These are phyloP conservation scores for Corythornis leucogaster DNA, from an alignment of 2,797 vertebrate species.

Conservation along the genomic window DNA sequence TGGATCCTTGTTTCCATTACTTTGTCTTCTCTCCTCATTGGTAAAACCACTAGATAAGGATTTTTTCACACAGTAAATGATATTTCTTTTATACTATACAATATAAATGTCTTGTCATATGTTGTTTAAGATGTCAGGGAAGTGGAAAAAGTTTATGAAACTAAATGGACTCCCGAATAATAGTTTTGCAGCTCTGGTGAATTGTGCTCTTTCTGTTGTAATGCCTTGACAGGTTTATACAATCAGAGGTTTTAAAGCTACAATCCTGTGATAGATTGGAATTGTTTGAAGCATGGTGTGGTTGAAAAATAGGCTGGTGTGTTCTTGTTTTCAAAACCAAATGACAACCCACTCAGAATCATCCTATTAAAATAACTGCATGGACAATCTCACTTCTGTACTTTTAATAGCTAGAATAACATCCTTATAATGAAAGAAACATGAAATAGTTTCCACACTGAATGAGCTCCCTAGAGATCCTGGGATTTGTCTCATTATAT, in stretches of 20 bases:
- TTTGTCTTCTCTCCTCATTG: constrained; percentile 18
- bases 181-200: constrained; percentile 65
- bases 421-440: constrained; percentile 74
- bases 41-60: constrained; percentile 6
- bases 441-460: constrained; percentile 70
- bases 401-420: constrained; percentile 72
- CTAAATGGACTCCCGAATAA: constrained; percentile 73
- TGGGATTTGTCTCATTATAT: constrained; percentile 78
- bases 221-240: constrained; percentile 73
- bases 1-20: neutral
- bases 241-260: constrained; percentile 66
- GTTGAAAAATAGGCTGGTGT: constrained; percentile 40
- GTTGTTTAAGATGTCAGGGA: constrained; percentile 74
- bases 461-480: constrained; percentile 71
- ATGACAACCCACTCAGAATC: constrained; percentile 23
- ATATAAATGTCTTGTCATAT: constrained; percentile 73
- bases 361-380: constrained; percentile 66
- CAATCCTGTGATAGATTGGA: constrained; percentile 60
- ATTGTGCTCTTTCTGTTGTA: constrained; percentile 71
- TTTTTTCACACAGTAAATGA: constrained; percentile 25
- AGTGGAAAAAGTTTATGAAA: constrained; percentile 75
- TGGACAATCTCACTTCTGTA: constrained; percentile 58
- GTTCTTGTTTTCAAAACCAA: constrained; percentile 54
- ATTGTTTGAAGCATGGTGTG: constrained; percentile 40
- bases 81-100: constrained; percentile 55